Conservation (phyloP, 2,888 invertebrate species). For the Polietes domitor region DNA sequence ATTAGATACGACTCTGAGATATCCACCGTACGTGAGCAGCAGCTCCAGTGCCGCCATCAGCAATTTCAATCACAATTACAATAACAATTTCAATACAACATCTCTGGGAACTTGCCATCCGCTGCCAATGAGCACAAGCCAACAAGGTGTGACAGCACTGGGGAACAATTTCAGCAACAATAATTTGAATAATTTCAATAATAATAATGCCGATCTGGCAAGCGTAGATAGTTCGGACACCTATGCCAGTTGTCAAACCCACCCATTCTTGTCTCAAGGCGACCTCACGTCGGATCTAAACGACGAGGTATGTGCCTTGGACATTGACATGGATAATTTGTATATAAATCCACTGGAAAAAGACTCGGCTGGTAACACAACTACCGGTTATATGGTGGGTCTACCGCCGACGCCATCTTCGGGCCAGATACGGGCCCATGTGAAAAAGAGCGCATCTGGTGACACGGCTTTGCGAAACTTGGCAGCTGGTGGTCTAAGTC, state of each 20-base stretch:
- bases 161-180: constrained; percentile 73
- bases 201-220: constrained; percentile 82
- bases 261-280: constrained; percentile 94
- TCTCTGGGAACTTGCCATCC: constrained; percentile 72
- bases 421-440: constrained; percentile 82
- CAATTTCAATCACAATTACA: constrained; percentile 79
- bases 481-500: constrained; percentile 81
- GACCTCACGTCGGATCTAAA: constrained; percentile 84
- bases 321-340: constrained; percentile 89
- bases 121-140: constrained; percentile 69
- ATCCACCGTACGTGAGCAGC: constrained; percentile 74
- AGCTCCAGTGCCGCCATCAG: constrained; percentile 67
- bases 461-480: constrained; percentile 87
- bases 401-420: constrained; percentile 76
- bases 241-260: constrained; percentile 97
- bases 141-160: constrained; percentile 70
- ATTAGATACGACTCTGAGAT: constrained; percentile 77
- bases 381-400: constrained; percentile 76
- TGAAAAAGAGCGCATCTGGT: constrained; percentile 91
- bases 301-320: constrained; percentile 79
- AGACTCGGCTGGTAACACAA: constrained; percentile 72
- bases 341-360: constrained; percentile 94
- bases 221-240: constrained; percentile 93
- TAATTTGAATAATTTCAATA: constrained; percentile 79
- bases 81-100: constrained; percentile 78